Evolutionary conservation across 2,888 invertebrate species (phyloP), one percentile per base, ranked within the genome.

Genomic region (Cremastinae sp.): DNA sequence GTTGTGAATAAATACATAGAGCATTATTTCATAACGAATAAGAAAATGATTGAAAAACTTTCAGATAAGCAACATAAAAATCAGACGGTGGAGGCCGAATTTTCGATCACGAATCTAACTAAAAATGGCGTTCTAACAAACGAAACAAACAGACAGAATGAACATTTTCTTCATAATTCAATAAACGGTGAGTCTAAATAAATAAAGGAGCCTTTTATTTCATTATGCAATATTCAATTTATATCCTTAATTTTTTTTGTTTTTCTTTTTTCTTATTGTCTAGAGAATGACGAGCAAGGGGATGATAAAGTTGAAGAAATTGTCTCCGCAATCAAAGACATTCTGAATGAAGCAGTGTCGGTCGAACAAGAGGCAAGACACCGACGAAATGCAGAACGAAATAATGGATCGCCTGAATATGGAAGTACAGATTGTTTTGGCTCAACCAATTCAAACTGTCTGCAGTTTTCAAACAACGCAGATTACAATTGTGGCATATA

Each of bases 161-260:
- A 70, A 66, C 51, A 71, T 18, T 43, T 79, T n/a, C n/a, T n/a
- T 12, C 61, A 75, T 66, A 59, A 66, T 9, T 14, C 74, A 34
- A 69, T 76, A 18, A 16, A 61, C 9, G 56, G 77, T 78, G 38
- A 62, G 36, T 12, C 51, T 28, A 71, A n/a, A n/a, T n/a, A n/a
- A n/a, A n/a, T n/a, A n/a, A n/a, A n/a, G n/a, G n/a, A n/a, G n/a
- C n/a, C n/a, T n/a, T n/a, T n/a, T n/a, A n/a, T n/a, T n/a, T n/a
- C n/a, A n/a, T n/a, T n/a, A n/a, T n/a, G n/a, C n/a, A n/a, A n/a
- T n/a, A n/a, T n/a, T n/a, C n/a, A n/a, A n/a, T n/a, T n/a, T n/a
- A n/a, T n/a, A n/a, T n/a, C n/a, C n/a, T 41, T 45, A 66, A 56
- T 28, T 10, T 3, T 53, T 53, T 14, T 41, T 3, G 9, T n/a